Percentiles rank a stretch among this genome's conserved stretches.
Conservation (phyloP, 2,113 vertebrate genomes). For the Accipiter cooperii region DNA sequence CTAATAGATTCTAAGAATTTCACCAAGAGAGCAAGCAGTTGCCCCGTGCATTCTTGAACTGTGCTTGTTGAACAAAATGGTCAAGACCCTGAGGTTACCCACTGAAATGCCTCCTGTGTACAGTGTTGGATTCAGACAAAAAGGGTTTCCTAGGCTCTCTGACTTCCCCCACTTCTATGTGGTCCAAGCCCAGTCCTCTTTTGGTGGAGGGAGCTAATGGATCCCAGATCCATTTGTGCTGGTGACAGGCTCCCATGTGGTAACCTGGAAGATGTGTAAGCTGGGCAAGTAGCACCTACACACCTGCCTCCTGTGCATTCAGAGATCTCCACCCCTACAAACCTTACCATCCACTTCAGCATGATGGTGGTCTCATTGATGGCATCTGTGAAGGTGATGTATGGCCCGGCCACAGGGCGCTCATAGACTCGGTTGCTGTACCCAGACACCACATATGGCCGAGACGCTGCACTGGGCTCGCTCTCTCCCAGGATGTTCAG, state of each 20-base stretch:
- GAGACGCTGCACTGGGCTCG: slow-evolving; percentile 87
- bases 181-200: not conserved
- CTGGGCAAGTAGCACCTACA: not conserved
- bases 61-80: not conserved
- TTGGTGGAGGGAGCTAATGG: not conserved
- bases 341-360: slow-evolving; percentile 94
- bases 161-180: not conserved
- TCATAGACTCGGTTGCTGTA: slow-evolving; percentile 79
- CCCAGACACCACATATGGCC: slow-evolving; percentile 87
- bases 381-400: slow-evolving; percentile 97
- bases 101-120: not conserved
- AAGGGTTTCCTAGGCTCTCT: not conserved
- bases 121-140: not conserved
- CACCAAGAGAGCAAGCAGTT: not conserved
- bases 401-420: slow-evolving; percentile 88
- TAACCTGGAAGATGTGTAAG: not conserved
- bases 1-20: not conserved
- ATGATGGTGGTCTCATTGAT: slow-evolving; percentile 96
- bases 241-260: not conserved
- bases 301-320: not conserved
- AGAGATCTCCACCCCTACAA: not conserved
- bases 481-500: slow-evolving; percentile 93
- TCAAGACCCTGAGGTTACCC: not conserved
- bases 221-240: not conserved
- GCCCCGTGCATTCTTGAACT: not conserved